These are phyloP conservation scores for Rhyacichthys aspro DNA, from an alignment of 2,797 vertebrate species.

Conservation along the genomic window DNA sequence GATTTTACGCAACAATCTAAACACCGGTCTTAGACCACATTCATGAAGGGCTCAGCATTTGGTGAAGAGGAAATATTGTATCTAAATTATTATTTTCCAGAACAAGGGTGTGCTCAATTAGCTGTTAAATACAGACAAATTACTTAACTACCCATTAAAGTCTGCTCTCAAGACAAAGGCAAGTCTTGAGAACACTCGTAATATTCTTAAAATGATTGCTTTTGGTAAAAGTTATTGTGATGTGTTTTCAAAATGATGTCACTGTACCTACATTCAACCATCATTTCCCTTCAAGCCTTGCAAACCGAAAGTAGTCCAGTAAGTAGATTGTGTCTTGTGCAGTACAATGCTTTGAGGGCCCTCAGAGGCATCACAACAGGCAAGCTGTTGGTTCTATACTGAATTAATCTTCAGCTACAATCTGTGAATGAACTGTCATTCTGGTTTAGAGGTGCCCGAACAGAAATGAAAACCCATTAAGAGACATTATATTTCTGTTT, in stretches of 20 bases:
- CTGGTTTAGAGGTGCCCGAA: conserved; percentile 33
- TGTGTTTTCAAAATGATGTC: conserved; percentile 59
- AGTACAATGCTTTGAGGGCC: conserved; percentile 55
- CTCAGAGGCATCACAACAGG: conserved; percentile 65
- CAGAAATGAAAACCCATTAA: conserved; percentile 52
- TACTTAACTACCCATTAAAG: no score
- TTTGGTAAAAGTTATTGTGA: conserved; percentile 54
- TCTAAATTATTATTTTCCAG: no score
- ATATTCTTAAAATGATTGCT: neutral
- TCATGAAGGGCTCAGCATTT: no score
- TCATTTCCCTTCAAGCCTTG: conserved; percentile 57
- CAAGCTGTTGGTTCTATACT: conserved; percentile 35
- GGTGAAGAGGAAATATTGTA: no score
- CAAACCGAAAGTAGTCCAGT: conserved; percentile 48
- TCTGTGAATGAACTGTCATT: conserved; percentile 58
- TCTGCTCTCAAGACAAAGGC: no score
- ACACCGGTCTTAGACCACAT: no score
- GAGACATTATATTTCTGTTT: conserved; percentile 48
- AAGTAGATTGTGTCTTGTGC: conserved; percentile 48
- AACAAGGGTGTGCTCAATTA: no score
- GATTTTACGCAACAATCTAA: no score
- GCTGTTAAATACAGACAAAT: no score
- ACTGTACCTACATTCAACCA: conserved; percentile 64
- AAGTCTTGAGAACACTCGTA: no score
- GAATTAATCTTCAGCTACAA: conserved; percentile 65